Evolutionary conservation across 1,140 invertebrate genomes (phyloP).

Genomic region (Carcinoscorpius rotundicauda): DNA sequence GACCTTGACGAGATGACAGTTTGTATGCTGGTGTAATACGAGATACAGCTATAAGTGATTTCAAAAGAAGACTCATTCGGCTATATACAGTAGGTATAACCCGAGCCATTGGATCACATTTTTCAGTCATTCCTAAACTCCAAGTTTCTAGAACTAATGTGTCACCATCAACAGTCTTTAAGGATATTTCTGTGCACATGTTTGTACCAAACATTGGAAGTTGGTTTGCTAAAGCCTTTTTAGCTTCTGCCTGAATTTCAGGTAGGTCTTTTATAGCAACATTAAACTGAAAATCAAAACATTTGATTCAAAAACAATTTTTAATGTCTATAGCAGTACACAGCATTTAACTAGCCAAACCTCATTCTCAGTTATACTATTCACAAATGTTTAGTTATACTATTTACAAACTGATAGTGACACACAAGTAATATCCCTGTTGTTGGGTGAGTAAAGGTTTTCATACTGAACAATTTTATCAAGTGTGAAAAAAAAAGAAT

Average conservation of each 20-base stretch:
- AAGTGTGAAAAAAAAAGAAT: too few species aligned
- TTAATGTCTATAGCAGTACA: too few species aligned
- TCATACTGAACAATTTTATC: too few species aligned
- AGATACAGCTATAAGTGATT: slow-evolving; percentile 75
- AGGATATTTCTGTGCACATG: slow-evolving; percentile 73
- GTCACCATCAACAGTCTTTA: slow-evolving; percentile 76
- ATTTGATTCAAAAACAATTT: too few species aligned
- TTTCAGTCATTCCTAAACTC: slow-evolving; percentile 46
- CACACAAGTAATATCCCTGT: too few species aligned
- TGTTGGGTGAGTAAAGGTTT: too few species aligned
- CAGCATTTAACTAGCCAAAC: too few species aligned
- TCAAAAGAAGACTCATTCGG: slow-evolving; percentile 76
- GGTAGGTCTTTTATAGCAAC: slow-evolving; percentile 62
- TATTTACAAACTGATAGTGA: too few species aligned
- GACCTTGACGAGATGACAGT: slow-evolving; percentile 65
- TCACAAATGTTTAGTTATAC: too few species aligned
- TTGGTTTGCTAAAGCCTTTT: slow-evolving; percentile 48
- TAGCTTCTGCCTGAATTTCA: slow-evolving; percentile 60
- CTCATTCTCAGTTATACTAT: too few species aligned
- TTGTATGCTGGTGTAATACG: slow-evolving; percentile 84
- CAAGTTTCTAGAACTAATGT: slow-evolving; percentile 82
- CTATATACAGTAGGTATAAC: slow-evolving; percentile 45
- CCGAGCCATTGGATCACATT: slow-evolving; percentile 13
- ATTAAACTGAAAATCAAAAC: slow-evolving; percentile 50
- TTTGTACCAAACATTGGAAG: slow-evolving; percentile 30